Base-by-base conservation (phyloP, 2,113 vertebrate species). In the Chroicocephalus ridibundus region DNA sequence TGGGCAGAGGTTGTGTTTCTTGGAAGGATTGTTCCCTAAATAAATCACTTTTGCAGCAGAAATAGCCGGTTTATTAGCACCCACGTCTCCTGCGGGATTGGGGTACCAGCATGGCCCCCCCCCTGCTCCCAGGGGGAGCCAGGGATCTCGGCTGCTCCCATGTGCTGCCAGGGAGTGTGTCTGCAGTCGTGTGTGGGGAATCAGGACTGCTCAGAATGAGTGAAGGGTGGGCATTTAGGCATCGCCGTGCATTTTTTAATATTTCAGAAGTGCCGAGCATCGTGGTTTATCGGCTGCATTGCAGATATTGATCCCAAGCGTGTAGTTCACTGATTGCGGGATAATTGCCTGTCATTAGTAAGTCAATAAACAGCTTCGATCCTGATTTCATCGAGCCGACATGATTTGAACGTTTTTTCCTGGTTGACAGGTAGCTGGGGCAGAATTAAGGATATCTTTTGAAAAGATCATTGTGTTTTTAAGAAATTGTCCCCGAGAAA, bases 301-400 rank as follows among this genome's bases (percentile, higher is more conserved):
- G 15, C 74, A 71, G 55, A 16, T 52, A 76, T 16, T 18, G 94
- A 93, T 91, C 75, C 74, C 29, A 8, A 11, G 65, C 2, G 3
- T 26, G 10, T 14, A 26, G 52, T 10, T 88, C 78, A 38, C 70
- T 38, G 88, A 79, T 68, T 72, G 82, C 85, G 58, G 88, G 70
- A 18, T 88, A 90, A 94, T 94, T 90, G 44, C 61, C 34, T 90
- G 94, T 90, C 92, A 38, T 93, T 94, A 93, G 78, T 3, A 51
- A 75, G 61, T 90, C 94, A 88, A 93, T 93, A 82, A 90, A 76
- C 47, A 76, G 62, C 52, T 92, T 88, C 6, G 75, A 79, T 88
- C 61, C 57, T 19, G 47, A 15, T 49, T 91, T n/a, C 84, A 61
- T 68, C 0, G 6, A 89, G 44, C 60, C 1, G 1, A 60, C 15